Base-by-base conservation (phyloP, 2,888 invertebrate genomes). In the Rhimphoctona megacephalus region DNA sequence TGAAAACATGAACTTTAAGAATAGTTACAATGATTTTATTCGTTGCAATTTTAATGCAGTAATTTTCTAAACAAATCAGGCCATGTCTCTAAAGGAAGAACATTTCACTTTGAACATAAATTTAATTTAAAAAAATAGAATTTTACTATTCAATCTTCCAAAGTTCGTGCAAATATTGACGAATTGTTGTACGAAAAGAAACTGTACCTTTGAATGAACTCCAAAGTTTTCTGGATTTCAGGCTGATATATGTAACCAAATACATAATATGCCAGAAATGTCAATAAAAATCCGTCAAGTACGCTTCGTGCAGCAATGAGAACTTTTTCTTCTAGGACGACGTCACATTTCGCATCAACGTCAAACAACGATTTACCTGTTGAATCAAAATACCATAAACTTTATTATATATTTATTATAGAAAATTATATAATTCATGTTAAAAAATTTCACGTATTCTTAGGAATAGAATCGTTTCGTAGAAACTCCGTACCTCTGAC, bases 131-230 rank as follows among this genome's bases (percentile, higher is more conserved):
- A 36, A 36, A 36, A 36, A 36, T 36, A 36, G 36, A 36, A 36
- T 36, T 36, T 36, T 36, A 6, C 36, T 36, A 36, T 36, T 36
- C 36, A 43, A 7, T 43, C 43, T 43, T 9, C 43, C 43, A 36
- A 36, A 36, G 3, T 36, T 36, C 36, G 36, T 36, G 36, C 36
- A 43, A 1, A 61, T 30, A 25, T n/a, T 9, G 14, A 61, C 9
- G 9, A 61, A 61, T 25, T 25, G n/a, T 25, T 66, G 33, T 66
- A 66, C 14, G 33, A 36, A 66, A 36, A 36, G 36, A 46, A n/a
- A 49, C 14, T 36, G 36, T 30, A 85, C 85, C 81, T 81, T 66
- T 85, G 81, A n/a, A 85, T 81, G 49, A 81, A 81, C 57, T 85
- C 81, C 57, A 81, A 49, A 33, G 73, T 85, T 61, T 78, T 81